Percentiles rank a stretch among this genome's conserved stretches.
Evolutionary conservation across 1,140 invertebrate species (phyloP).

Genomic region (Rhagoletis zephyria): DNA sequence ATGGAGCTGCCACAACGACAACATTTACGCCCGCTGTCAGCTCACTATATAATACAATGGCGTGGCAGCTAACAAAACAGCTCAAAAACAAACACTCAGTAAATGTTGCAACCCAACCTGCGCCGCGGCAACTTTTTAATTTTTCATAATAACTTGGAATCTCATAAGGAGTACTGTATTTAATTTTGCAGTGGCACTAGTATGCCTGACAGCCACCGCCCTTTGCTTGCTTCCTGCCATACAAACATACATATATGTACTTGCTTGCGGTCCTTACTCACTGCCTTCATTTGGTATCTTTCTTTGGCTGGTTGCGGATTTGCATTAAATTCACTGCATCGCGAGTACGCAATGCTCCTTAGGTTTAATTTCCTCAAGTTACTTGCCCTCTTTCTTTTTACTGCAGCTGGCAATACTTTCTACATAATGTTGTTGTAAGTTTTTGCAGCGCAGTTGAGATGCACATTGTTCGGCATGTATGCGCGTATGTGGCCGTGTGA

Average conservation of each 20-base stretch:
- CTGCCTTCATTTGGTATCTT: neutral
- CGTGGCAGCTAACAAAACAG: constrained; percentile 30
- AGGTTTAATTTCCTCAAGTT: constrained; percentile 3
- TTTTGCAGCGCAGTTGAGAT: neutral
- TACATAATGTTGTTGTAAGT: neutral
- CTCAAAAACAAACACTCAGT: neutral
- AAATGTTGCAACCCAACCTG: neutral
- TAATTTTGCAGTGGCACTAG: neutral
- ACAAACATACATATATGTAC: neutral
- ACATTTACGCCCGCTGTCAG: constrained; percentile 25
- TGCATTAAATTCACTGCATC: neutral
- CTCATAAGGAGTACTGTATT: constrained; percentile 1
- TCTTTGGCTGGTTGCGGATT: constrained; percentile 14
- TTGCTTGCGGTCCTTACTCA: neutral
- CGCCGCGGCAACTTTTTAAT: constrained; percentile 30
- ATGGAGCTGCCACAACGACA: neutral
- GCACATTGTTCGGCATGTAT: neutral
- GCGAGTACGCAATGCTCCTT: neutral
- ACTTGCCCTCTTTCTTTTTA: neutral
- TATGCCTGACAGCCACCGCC: neutral
- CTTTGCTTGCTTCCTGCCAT: neutral
- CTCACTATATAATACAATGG: neutral
- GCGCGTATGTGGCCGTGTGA: neutral
- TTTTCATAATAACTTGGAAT: constrained; percentile 33
- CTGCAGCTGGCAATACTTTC: neutral